Conservation (phyloP, 2,888 invertebrate genomes). For the Homarus gammarus region DNA sequence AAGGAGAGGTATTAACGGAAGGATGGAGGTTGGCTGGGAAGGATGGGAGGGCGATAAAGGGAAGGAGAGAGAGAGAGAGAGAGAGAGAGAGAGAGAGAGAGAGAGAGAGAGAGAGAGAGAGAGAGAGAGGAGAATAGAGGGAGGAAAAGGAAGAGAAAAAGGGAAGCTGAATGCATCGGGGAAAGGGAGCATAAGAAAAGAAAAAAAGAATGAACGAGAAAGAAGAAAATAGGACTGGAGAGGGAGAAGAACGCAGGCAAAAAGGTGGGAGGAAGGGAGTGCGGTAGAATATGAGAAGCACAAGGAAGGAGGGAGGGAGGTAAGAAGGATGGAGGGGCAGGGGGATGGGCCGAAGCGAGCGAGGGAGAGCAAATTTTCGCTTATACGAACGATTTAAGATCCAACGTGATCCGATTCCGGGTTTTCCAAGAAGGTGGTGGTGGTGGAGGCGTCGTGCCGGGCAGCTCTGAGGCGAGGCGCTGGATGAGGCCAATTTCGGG, state of each 20-base stretch:
- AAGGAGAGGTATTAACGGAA: no score
- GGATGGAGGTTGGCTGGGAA: no score
- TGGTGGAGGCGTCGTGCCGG: neutral
- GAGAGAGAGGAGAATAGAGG: no score
- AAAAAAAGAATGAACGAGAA: neutral
- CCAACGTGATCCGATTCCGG: neutral
- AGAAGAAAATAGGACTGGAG: neutral
- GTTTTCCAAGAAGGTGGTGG: neutral
- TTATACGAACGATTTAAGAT: conserved; percentile 3
- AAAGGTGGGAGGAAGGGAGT: neutral
- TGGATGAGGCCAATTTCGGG: neutral
- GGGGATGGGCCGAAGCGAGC: no score
- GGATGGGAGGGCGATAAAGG: no score
- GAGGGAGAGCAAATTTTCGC: neutral
- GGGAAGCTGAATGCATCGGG: no score
- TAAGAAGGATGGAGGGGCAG: neutral
- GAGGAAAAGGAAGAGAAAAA: no score
- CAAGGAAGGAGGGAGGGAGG: neutral
- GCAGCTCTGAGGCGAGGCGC: neutral
- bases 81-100: no score
- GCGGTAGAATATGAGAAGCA: neutral
- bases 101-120: no score
- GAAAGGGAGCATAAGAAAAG: no score
- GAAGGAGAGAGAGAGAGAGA: no score
- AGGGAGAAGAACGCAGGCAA: neutral